phyloP scores from a whole-genome alignment of 2,113 vertebrate species.

The Rhabdomys dilectus region DNA sequence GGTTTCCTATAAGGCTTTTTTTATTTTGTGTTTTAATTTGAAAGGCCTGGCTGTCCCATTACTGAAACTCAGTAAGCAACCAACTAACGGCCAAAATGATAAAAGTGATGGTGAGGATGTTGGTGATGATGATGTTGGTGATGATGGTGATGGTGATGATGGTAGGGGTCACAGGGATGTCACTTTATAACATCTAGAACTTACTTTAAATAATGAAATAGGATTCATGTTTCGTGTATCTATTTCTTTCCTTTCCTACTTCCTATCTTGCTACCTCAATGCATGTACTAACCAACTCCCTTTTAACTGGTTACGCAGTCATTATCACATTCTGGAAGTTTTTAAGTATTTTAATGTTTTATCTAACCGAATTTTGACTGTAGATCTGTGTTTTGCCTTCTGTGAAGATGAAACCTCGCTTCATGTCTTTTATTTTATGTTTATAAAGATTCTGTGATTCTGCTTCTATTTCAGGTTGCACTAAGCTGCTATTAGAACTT shows the following conservation, averaged over 20 bases:
- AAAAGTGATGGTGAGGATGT: neutral
- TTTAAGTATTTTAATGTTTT: neutral
- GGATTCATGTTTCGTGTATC: neutral
- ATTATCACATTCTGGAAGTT: neutral
- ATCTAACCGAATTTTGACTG: neutral
- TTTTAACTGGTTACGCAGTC: neutral
- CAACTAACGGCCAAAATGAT: neutral
- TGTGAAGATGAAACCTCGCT: neutral
- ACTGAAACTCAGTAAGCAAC: neutral
- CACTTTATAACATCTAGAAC: neutral
- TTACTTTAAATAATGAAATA: neutral
- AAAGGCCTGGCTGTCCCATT: neutral
- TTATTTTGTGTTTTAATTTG: constrained; percentile 23
- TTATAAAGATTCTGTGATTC: neutral
- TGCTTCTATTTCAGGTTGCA: constrained; percentile 17
- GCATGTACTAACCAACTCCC: neutral
- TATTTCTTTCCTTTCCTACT: neutral
- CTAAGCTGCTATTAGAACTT: neutral
- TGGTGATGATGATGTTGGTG: neutral
- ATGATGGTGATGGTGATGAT: neutral
- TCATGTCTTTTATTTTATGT: neutral
- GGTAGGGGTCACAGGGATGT: neutral
- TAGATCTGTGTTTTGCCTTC: neutral
- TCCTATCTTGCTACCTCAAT: neutral
- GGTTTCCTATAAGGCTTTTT: neutral